These are phyloP conservation scores for Agelastica alni DNA, from an alignment of 2,888 invertebrate genomes.

Conservation along the genomic window DNA sequence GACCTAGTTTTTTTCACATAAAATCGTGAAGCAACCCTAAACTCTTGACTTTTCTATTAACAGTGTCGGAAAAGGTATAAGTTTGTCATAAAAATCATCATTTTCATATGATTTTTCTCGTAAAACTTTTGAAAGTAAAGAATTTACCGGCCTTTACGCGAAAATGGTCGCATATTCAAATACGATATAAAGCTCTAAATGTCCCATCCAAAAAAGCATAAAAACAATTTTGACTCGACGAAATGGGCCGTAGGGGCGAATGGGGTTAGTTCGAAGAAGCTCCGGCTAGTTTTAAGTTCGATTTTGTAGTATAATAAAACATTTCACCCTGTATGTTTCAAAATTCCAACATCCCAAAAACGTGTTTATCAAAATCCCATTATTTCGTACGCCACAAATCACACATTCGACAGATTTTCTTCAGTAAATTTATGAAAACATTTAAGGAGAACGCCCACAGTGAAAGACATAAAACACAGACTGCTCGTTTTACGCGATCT, in stretches of 20 bases:
- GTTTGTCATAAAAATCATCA: neutral
- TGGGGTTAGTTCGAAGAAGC: neutral
- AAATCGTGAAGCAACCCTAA: too few relatives aligned
- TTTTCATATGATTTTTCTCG: slow-evolving; percentile 2
- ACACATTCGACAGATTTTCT: slow-evolving; percentile 37
- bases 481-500: slow-evolving; percentile 29
- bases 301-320: too few relatives aligned
- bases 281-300: too few relatives aligned
- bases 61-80: too few relatives aligned
- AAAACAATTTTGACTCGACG: slow-evolving; percentile 18
- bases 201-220: slow-evolving; percentile 8
- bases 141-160: neutral
- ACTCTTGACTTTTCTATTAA: too few relatives aligned
- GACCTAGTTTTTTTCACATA: too few relatives aligned
- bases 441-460: slow-evolving; percentile 39
- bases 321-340: too few relatives aligned
- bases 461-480: slow-evolving; percentile 42
- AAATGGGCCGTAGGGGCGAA: slow-evolving; percentile 2
- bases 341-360: neutral
- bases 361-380: slow-evolving; percentile 15
- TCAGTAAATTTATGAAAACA: slow-evolving; percentile 45
- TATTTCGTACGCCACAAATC: slow-evolving; percentile 38
- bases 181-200: slow-evolving; percentile 10
- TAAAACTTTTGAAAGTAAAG: neutral
- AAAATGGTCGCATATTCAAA: slow-evolving; percentile 2